A percentile compares a stretch with the other conserved stretches of the same genome.
phyloP scores from a whole-genome alignment of 2,797 vertebrate genomes.

The Fistularia tabacaria region DNA sequence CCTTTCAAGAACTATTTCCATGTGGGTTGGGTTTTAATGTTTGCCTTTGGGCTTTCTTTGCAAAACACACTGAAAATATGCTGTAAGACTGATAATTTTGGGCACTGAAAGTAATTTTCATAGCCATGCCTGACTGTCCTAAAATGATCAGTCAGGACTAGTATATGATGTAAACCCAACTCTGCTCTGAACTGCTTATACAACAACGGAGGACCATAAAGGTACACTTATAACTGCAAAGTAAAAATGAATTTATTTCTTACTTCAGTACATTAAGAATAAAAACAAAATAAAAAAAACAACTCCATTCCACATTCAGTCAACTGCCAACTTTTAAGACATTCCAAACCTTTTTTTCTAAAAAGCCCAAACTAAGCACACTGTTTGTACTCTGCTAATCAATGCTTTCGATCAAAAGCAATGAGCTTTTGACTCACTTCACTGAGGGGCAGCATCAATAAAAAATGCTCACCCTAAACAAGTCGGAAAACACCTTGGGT shows the following conservation, averaged over 20 bases:
- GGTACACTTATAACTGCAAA: no score
- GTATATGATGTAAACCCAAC: not conserved
- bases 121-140: not conserved
- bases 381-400: conserved; percentile 51
- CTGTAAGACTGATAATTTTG: conserved; percentile 23
- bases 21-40: conserved; percentile 43
- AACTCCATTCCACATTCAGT: no score
- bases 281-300: no score
- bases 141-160: not conserved
- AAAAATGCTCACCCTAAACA: conserved; percentile 60
- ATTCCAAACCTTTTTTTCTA: no score
- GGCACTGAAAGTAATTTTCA: not conserved
- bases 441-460: conserved; percentile 69
- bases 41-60: conserved; percentile 38
- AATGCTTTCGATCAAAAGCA: conserved; percentile 61
- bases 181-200: no score
- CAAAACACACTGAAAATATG: conserved; percentile 33
- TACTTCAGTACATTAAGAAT: no score
- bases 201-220: no score
- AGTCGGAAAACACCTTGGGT: conserved; percentile 70
- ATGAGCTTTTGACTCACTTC: conserved; percentile 57
- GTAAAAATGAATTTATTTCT: no score
- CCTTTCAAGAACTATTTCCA: conserved; percentile 59
- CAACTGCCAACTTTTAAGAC: no score
- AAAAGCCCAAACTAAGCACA: conserved; percentile 68